A percentile compares a stretch with the other conserved stretches of the same genome.
Evolutionary conservation across 2,113 vertebrate genomes (phyloP).

Genomic region (Ictalurus furcatus): DNA sequence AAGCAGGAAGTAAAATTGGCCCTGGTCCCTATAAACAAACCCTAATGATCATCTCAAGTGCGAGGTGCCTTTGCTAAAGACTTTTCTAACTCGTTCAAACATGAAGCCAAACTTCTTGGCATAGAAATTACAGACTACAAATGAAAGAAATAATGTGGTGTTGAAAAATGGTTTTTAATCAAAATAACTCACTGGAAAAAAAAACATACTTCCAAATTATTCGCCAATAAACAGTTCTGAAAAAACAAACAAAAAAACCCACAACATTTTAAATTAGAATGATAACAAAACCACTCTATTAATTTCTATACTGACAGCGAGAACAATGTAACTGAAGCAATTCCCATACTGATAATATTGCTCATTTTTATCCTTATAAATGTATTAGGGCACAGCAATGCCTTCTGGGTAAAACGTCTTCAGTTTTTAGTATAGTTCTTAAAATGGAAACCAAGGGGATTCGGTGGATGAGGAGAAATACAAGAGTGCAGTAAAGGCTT

Average conservation of each 20-base stretch:
- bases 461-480: background rate
- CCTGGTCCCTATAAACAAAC: background rate
- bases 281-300: background rate
- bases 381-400: background rate
- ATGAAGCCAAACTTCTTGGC: background rate
- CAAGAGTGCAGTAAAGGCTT: background rate
- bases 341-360: background rate
- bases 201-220: background rate
- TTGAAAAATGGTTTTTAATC: background rate
- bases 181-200: background rate
- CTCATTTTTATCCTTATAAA: background rate
- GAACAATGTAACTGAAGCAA: background rate
- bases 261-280: background rate
- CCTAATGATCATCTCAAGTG: background rate
- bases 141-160: background rate
- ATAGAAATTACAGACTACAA: background rate
- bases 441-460: background rate
- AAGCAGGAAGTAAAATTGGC: background rate
- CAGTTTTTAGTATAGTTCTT: background rate
- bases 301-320: background rate
- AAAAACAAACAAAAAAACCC: too few relatives aligned
- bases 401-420: background rate
- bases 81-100: background rate
- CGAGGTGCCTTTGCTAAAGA: background rate
- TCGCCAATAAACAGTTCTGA: background rate